Base-by-base conservation (phyloP, 1,140 invertebrate species). In the Bemisia tabaci region DNA sequence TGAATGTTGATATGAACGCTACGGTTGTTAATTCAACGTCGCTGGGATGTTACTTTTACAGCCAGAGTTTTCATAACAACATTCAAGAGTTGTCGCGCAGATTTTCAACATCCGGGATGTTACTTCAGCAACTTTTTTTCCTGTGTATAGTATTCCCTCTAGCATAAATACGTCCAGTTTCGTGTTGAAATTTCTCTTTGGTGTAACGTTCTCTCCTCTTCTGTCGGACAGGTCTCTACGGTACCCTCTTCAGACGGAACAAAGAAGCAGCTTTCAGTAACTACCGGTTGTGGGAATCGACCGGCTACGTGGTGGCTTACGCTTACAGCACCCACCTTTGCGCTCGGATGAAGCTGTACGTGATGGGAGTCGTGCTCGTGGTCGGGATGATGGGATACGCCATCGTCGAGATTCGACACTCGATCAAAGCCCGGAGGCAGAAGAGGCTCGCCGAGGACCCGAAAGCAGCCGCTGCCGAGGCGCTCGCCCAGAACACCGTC, bases 181-280 rank as follows among this genome's bases (percentile, higher is more conserved):
- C n/a, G n/a, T n/a, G n/a, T n/a, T n/a, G n/a, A n/a, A n/a, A n/a
- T n/a, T n/a, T n/a, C n/a, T n/a, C n/a, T n/a, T n/a, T n/a, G n/a
- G n/a, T n/a, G n/a, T n/a, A n/a, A n/a, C n/a, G n/a, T n/a, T n/a
- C n/a, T n/a, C n/a, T n/a, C n/a, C n/a, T n/a, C n/a, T 5, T 48
- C 17, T 48, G 33, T 69, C 70, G 78, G 79, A 0, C 81, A 94
- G 91, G 91, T 74, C 82, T 95, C 25, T 94, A 97, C 74, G 92
- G 95, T 26, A 91, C 94, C 9, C 82, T 96, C 22, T 97, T 96
- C 80, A 81, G 91, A 65, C 84, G 92, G 48, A 91, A 94, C 77
- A 92, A 95, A 74, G 94, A 97, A 77, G 91, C 95, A 0, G 95
- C 95, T 0, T 97, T 97, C 82, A 95, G 94, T 68, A 97, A 96